Evolutionary conservation across 2,797 vertebrate species (phyloP).

Genomic region (Australoheros facetus): DNA sequence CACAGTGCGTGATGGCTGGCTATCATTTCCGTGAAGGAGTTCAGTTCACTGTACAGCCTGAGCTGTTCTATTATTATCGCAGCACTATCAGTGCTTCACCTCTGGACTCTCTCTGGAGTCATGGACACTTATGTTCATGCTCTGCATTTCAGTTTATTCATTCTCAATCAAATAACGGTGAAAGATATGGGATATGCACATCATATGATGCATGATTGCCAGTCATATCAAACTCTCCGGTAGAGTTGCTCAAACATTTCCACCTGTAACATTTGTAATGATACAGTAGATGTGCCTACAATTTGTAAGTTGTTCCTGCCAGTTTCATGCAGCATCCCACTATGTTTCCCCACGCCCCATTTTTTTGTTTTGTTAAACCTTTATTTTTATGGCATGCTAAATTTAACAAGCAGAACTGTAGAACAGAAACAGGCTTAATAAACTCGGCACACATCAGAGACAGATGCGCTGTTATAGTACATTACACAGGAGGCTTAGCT

Average conservation of each 20-base stretch:
- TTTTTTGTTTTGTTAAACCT: slow-evolving; percentile 18
- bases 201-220: slow-evolving; percentile 20
- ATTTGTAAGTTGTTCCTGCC: slow-evolving; percentile 32
- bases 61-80: slow-evolving; percentile 57
- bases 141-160: neutral
- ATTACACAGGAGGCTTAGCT: neutral
- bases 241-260: slow-evolving; percentile 70
- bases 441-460: neutral
- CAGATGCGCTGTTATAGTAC: neutral
- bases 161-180: slow-evolving; percentile 9
- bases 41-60: slow-evolving; percentile 32
- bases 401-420: neutral
- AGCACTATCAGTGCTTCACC: slow-evolving; percentile 34
- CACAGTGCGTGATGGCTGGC: slow-evolving; percentile 11
- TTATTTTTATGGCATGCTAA: neutral
- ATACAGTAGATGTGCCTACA: slow-evolving; percentile 26
- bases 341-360: neutral
- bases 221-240: slow-evolving; percentile 72
- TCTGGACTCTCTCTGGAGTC: slow-evolving; percentile 28
- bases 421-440: neutral
- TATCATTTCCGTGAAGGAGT: slow-evolving; percentile 46
- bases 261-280: slow-evolving; percentile 35
- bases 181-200: slow-evolving; percentile 28
- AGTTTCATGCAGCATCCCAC: slow-evolving; percentile 3
- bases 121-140: slow-evolving; percentile 14